Base-by-base conservation (phyloP, 2,797 vertebrate species). In the Limosa lapponica region DNA sequence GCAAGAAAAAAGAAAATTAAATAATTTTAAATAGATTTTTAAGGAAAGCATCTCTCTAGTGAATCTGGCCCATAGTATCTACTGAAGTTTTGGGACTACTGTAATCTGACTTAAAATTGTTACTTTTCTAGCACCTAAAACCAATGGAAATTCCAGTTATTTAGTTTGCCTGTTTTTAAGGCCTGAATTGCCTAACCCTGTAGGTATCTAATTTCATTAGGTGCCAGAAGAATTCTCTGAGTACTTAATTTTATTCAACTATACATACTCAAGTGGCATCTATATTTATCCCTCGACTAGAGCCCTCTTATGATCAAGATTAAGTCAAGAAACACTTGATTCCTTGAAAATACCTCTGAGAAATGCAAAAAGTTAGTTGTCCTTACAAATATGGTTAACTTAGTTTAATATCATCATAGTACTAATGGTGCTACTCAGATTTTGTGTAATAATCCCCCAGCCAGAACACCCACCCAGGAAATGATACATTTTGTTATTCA, bases 361-460 rank as follows among this genome's bases (percentile, higher is more conserved):
- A 75, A 73, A 80, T 41, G 6, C 5, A 74, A 80, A 46, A 70
- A 23, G 2, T 49, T 65, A 43, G 2, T 28, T 70, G 8, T 13
- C 30, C n/a, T 85, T 77, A 24, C 8, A 80, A 13, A 4, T 36
- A 22, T 20, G 1, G 10, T 61, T 74, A 67, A 22, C 16, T 58
- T 51, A 5, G 11, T 72, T 91, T 91, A n/a, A 18, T n/a, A 73
- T 16, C 10, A 36, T 48, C 39, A 17, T 16, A 57, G 23, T 27
- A 80, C 54, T 27, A 77, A 66, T 32, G 12, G 8, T 36, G 32
- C 16, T 57, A 30, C 7, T 74, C 57, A 73, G 18, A 7, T 58
- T 74, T 58, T 49, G 13, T 58, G 25, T 58, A 71, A 55, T 27
- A 52, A 74, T 59, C 7, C 6, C 34, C 22, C 0, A 0, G 5